Percentiles rank a stretch among this genome's conserved stretches.
These are phyloP conservation scores for Euplexia lucipara DNA, from an alignment of 2,888 invertebrate species.

Conservation along the genomic window DNA sequence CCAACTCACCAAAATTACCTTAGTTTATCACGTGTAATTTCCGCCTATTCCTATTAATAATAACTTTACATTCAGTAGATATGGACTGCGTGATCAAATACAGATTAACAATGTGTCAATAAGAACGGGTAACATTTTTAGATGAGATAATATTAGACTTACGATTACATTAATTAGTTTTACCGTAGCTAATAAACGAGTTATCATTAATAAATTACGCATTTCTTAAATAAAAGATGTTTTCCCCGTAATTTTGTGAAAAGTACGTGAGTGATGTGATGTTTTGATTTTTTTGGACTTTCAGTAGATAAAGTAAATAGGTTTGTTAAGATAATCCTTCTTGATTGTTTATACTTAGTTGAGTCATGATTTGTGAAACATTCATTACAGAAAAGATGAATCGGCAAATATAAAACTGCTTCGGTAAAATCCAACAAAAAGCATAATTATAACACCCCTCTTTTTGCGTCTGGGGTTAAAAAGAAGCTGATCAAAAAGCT, in stretches of 20 bases:
- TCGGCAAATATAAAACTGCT: not conserved
- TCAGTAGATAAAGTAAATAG: not conserved
- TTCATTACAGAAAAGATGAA: not conserved
- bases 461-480: not conserved
- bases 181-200: conserved; percentile 44
- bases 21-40: conserved; percentile 7
- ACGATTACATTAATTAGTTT: conserved; percentile 54
- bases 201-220: conserved; percentile 55
- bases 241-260: conserved; percentile 29
- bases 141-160: conserved; percentile 38
- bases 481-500: not conserved
- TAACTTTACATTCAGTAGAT: conserved; percentile 28
- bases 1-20: conserved; percentile 30
- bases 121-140: conserved; percentile 51
- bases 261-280: not conserved
- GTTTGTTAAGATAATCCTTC: not conserved
- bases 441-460: no score
- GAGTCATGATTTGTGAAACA: not conserved
- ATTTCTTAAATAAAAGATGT: conserved; percentile 31
- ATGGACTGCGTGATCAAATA: conserved; percentile 51
- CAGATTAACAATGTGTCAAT: conserved; percentile 47
- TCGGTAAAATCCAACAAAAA: no score
- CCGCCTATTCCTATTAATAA: conserved; percentile 10
- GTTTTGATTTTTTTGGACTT: not conserved
- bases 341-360: not conserved